Conservation (phyloP, 2,797 vertebrate species). For the Benthosema pterotum region DNA sequence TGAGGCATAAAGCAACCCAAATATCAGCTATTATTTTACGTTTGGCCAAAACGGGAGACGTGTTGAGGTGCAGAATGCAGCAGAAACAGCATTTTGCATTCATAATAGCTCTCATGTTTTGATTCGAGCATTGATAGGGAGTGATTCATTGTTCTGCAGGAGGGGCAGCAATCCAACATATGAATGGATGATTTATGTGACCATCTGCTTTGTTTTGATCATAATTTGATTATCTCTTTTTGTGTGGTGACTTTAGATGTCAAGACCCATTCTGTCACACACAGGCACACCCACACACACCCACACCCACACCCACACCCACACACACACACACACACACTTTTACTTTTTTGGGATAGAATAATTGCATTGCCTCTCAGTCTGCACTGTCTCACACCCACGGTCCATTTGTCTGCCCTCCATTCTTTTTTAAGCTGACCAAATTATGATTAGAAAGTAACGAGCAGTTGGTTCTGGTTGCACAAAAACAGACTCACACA, state of each 20-base stretch:
- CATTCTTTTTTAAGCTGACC: constrained; percentile 59
- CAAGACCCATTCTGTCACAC: constrained; percentile 47
- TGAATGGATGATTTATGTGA: constrained; percentile 76
- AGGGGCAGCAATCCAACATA: constrained; percentile 64
- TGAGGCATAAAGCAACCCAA: too few species aligned
- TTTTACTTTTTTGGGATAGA: constrained; percentile 12
- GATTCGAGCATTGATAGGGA: constrained; percentile 62
- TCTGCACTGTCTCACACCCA: constrained; percentile 46
- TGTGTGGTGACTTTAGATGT: constrained; percentile 59
- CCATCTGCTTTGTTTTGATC: constrained; percentile 75
- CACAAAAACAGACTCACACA: constrained; percentile 50
- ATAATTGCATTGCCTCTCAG: constrained; percentile 52
- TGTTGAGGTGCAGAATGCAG: constrained; percentile 17
- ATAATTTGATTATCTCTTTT: constrained; percentile 71
- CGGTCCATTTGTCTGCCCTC: constrained; percentile 45
- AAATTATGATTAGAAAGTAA: constrained; percentile 72
- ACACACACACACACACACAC: neutral
- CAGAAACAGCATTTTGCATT: constrained; percentile 46
- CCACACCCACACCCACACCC: constrained; percentile 1
- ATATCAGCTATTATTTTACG: neutral
- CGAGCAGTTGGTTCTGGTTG: constrained; percentile 55
- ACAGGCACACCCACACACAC: constrained; percentile 2
- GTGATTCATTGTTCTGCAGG: constrained; percentile 73
- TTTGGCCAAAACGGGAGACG: neutral
- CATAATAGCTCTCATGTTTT: constrained; percentile 55